Evolutionary conservation across 1,140 invertebrate genomes (phyloP), one percentile per base, ranked within the genome.

Genomic region (Caenorhabditis latens): DNA sequence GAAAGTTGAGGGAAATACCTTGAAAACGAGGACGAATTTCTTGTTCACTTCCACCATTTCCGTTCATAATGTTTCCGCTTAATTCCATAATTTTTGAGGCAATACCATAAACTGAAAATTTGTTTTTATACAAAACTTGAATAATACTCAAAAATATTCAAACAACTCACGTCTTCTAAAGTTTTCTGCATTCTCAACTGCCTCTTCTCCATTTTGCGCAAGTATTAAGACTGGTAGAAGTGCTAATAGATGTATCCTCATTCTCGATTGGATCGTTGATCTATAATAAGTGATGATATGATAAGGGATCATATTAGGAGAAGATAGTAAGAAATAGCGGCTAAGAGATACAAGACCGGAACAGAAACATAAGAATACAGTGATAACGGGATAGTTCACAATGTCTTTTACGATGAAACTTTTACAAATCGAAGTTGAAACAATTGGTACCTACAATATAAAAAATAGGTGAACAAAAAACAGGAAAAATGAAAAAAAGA

Each of bases 131-230:
- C 40, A 40, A 50, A 50, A 50, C 4, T 50, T 50, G 6, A 7
- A 50, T 50, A 13, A 13, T 53, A 6, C 50, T 53, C 11, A 6
- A 6, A 53, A 9, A 53, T 8, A 53, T 53, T 14, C 11, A 2
- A 53, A 53, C 16, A 43, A 79, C 71, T 79, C n/a, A 79, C 71
- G 71, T 24, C 71, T 50, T 13, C 71, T 79, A 11, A 79, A 79
- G n/a, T 79, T 79, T 32, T 79, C 71, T 11, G 43, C 71, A 50
- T 79, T 79, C n/a, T 79, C 71, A 7, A 79, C 71, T 0, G 46
- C 71, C 53, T 79, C 71, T 79, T 79, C 71, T 48, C 71, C 71
- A 50, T 79, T 79, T 79, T 79, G 71, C n/a, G 71, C 71, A 11
- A 79, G 21, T 7, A 11, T 53, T 1, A 79, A 5, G 7, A 50